These are phyloP conservation scores for Okamejei kenojei DNA, from an alignment of 2,797 vertebrate genomes.

Conservation along the genomic window DNA sequence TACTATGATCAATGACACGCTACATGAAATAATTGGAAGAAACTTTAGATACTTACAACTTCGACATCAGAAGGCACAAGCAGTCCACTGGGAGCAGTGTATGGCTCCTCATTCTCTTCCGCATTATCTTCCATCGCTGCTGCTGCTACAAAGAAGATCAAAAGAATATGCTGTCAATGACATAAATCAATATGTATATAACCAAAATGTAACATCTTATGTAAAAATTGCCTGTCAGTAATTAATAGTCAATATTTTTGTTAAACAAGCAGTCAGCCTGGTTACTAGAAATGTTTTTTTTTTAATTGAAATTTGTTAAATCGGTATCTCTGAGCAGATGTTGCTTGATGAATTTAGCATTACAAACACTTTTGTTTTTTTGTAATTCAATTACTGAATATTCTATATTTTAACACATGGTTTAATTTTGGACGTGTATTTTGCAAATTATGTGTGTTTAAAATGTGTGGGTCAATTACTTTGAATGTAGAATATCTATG, in stretches of 20 bases:
- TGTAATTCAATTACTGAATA: no score
- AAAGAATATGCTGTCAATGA: not conserved
- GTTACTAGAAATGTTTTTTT: not conserved
- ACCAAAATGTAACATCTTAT: no score
- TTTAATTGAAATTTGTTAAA: no score
- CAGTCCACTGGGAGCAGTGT: constrained; percentile 80
- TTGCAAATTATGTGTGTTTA: not conserved
- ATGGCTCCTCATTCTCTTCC: constrained; percentile 88
- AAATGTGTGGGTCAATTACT: not conserved
- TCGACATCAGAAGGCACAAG: constrained; percentile 87
- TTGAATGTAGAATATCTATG: not conserved
- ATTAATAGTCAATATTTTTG: not conserved
- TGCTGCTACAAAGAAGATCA: constrained; percentile 42
- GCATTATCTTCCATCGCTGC: constrained; percentile 62
- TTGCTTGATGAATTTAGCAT: no score
- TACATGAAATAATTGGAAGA: not conserved
- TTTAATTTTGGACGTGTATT: not conserved
- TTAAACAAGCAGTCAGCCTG: not conserved
- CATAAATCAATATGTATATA: not conserved
- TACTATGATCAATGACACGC: not conserved
- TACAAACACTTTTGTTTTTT: no score
- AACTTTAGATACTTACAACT: constrained; percentile 65
- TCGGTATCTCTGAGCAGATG: no score
- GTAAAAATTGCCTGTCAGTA: not conserved
- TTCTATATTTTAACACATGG: not conserved